Percentiles rank a stretch among this genome's conserved stretches.
Evolutionary conservation across 2,888 invertebrate genomes (phyloP).

Genomic region (Dione juno): DNA sequence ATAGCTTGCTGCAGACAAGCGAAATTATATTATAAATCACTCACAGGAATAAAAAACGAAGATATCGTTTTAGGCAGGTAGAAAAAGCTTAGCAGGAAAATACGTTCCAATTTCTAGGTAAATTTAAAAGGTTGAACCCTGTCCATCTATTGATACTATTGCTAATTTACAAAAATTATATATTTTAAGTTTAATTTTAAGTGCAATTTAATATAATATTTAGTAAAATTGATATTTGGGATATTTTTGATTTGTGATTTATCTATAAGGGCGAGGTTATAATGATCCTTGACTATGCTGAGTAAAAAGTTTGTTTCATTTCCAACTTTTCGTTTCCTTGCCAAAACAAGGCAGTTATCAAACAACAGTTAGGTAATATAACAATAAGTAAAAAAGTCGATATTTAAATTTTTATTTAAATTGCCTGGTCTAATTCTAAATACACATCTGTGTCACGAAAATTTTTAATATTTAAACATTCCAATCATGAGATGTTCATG

Average conservation of each 20-base stretch:
- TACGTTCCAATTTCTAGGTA: conserved; percentile 17
- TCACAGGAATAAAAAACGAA: conserved; percentile 46
- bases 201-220: too few relatives aligned
- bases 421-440: not conserved
- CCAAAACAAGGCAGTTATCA: too few relatives aligned
- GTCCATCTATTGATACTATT: conserved; percentile 9
- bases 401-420: not conserved
- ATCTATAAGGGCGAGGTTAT: too few relatives aligned
- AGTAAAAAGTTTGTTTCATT: too few relatives aligned
- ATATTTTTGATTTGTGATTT: too few relatives aligned
- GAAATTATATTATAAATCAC: conserved; percentile 47
- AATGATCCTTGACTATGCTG: too few relatives aligned
- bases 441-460: too few relatives aligned
- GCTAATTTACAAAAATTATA: not conserved
- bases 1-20: conserved; percentile 41
- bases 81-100: conserved; percentile 15
- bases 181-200: not conserved
- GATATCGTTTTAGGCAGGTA: conserved; percentile 40
- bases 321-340: too few relatives aligned
- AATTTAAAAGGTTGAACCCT: conserved; percentile 19
- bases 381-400: not conserved
- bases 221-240: too few relatives aligned
- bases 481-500: too few relatives aligned
- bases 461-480: too few relatives aligned
- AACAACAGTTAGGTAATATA: too few relatives aligned